Conservation (phyloP, 2,888 invertebrate species). For the Marronus borbonicus region DNA sequence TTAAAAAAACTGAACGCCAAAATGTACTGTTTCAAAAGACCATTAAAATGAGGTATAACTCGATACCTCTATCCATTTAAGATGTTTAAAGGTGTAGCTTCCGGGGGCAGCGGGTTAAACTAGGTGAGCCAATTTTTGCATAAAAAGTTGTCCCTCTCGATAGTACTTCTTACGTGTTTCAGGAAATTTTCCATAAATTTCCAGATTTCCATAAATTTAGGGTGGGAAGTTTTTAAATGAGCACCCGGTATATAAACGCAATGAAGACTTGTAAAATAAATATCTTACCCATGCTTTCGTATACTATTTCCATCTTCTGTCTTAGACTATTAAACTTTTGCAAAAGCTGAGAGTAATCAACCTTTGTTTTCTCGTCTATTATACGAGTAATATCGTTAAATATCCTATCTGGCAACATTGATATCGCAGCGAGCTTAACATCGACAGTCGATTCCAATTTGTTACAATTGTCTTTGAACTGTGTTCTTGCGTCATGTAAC, state of each 20-base stretch:
- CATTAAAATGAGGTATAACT: too few species aligned
- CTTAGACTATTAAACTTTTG: neutral
- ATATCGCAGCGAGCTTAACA: neutral
- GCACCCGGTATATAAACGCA: neutral
- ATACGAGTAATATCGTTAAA: neutral
- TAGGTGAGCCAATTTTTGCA: too few species aligned
- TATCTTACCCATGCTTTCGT: conserved; percentile 12
- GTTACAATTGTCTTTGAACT: conserved; percentile 16
- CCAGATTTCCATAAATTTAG: too few species aligned
- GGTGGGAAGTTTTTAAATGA: too few species aligned
- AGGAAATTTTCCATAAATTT: too few species aligned
- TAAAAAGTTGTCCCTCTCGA: too few species aligned
- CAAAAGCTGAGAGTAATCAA: conserved; percentile 2
- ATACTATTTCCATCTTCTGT: conserved; percentile 11
- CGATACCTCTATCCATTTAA: too few species aligned
- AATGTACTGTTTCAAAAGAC: too few species aligned
- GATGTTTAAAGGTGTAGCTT: too few species aligned
- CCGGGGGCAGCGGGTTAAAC: too few species aligned
- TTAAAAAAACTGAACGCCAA: too few species aligned
- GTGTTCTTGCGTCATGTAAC: neutral
- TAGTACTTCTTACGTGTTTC: too few species aligned
- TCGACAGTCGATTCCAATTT: conserved; percentile 5
- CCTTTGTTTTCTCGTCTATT: conserved; percentile 3
- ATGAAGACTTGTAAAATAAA: neutral
- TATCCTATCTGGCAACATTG: neutral